Conservation (phyloP, 2,797 vertebrate genomes). For the Notolepis coatsorum region DNA sequence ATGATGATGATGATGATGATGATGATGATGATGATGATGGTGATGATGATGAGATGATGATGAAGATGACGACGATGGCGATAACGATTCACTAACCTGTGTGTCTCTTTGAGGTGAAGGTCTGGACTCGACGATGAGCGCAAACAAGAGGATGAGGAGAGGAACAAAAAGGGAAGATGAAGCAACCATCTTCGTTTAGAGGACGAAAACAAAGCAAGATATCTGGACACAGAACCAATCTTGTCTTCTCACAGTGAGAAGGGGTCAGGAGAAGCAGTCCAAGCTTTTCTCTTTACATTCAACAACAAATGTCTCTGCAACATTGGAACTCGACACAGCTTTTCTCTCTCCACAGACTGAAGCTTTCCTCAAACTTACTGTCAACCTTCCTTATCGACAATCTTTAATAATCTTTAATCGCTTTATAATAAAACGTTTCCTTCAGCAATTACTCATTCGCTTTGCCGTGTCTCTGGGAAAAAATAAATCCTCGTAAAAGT, state of each 20-base stretch:
- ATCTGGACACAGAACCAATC: not conserved
- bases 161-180: conserved; percentile 29
- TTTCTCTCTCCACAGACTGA: no score
- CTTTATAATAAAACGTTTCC: no score
- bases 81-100: conserved; percentile 60
- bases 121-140: conserved; percentile 45
- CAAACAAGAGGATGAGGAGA: conserved; percentile 53
- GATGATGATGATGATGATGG: not conserved
- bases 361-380: no score
- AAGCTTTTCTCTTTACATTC: no score
- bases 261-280: no score
- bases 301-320: no score
- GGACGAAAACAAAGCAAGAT: not conserved
- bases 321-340: no score
- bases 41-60: not conserved
- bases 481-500: no score
- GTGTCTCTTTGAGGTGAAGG: conserved; percentile 39
- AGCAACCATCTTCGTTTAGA: conserved; percentile 59
- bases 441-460: no score
- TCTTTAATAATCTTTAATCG: no score
- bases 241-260: not conserved
- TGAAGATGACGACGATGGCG: not conserved
- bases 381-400: no score
- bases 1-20: not conserved
- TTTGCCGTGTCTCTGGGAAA: no score